These are phyloP conservation scores for Antedon mediterranea DNA, from an alignment of 53 echinoderm and acorn worm genomes.

Conservation along the genomic window DNA sequence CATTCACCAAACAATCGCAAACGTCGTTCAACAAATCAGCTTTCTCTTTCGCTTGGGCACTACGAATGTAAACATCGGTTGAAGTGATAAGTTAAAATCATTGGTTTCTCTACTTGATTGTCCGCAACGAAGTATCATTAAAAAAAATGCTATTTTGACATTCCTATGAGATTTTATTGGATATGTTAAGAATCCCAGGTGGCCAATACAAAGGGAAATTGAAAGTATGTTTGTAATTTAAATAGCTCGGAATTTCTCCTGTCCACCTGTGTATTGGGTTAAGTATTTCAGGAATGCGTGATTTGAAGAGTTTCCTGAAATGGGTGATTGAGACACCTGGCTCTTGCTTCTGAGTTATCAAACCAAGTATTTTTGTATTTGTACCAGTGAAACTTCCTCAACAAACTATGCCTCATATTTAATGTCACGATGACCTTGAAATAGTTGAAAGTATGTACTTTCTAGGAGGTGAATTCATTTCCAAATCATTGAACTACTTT, in stretches of 20 bases:
- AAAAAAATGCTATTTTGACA: background rate
- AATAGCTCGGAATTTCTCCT: conserved; percentile 2
- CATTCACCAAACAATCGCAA: conserved; percentile 7
- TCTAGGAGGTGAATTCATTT: too few species aligned
- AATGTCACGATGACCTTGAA: background rate
- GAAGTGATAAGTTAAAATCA: background rate
- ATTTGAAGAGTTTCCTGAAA: background rate
- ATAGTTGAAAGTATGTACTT: background rate
- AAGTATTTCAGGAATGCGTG: background rate
- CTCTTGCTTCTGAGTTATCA: background rate
- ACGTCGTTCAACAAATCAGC: conserved; percentile 34
- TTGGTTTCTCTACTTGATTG: background rate
- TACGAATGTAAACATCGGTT: conserved; percentile 24
- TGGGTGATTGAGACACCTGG: background rate
- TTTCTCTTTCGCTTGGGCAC: conserved; percentile 28
- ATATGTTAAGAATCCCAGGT: background rate
- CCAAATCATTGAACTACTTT: background rate
- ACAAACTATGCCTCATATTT: background rate
- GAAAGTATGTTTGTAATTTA: background rate
- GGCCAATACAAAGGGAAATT: background rate
- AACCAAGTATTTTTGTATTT: background rate
- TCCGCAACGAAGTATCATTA: background rate
- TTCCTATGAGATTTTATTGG: background rate
- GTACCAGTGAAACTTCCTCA: background rate
- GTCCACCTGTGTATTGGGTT: conserved; percentile 1